Evolutionary conservation across 2,888 invertebrate species (phyloP), one percentile per base, ranked within the genome.

Genomic region (Orthonevra nobilis): DNA sequence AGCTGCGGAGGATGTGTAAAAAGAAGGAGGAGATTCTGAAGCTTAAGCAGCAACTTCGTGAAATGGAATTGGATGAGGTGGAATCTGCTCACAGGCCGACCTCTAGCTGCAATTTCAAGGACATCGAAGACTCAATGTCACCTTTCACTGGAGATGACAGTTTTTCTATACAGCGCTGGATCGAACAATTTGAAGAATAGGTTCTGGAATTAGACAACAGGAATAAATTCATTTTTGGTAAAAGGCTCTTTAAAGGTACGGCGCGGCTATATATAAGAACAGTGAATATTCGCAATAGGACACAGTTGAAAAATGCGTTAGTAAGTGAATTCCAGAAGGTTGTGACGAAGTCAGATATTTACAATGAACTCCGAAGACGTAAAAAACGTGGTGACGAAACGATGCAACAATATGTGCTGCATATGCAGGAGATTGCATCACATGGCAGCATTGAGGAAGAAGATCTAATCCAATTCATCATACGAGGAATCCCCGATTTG

Each of bases 371-470:
- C 1, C 14, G 46, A 28, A 30, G 10, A 6, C 9, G 46, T 15
- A 48, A 30, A 17, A 28, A 48, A 40, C 28, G 6, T n/a, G 9
- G 30, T 9, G 30, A 30, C 1, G 30, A 48, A 30, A 48, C 17
- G 1, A 48, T 48, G 17, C 30, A 48, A 12, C 48, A 48, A 10
- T 48, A 48, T 30, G 48, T 48, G n/a, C n/a, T n/a, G n/a, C n/a
- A n/a, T n/a, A n/a, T n/a, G 30, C 28, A 48, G 9, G 48, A 30
- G 10, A 48, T 48, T 5, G 30, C 48, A 1, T 28, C 48, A 10
- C 48, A 48, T 17, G 3, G 30, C 10, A 6, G 1, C 3, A 7
- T 30, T 9, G 15, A 30, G 19, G 48, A 30, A n/a, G 48, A 48
- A 4, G 48, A 48, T 10, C n/a, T 48, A 15, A n/a, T 48, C 4